These are phyloP conservation scores for Nibea albiflora DNA, from an alignment of 2,113 vertebrate species.

Conservation along the genomic window DNA sequence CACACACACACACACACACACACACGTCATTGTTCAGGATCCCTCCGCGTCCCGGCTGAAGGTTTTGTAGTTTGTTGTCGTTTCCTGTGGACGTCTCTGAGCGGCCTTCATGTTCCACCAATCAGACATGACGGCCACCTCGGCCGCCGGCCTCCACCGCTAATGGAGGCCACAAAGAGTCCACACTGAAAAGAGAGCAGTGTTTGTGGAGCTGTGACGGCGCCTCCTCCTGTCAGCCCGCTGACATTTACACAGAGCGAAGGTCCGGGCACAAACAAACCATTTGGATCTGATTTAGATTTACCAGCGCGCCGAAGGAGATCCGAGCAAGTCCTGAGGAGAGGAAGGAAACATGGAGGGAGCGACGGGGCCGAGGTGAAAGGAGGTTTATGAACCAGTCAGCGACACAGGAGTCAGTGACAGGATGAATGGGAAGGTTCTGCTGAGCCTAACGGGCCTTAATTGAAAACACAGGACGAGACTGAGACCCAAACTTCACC, in stretches of 20 bases:
- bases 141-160: constrained; percentile 27
- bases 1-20: no score
- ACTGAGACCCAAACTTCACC: neutral
- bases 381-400: neutral
- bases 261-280: constrained; percentile 43
- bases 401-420: neutral
- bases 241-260: neutral
- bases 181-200: constrained; percentile 62
- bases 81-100: constrained; percentile 49
- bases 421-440: constrained; percentile 11
- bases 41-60: no score
- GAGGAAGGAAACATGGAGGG: constrained; percentile 44
- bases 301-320: constrained; percentile 45
- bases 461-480: constrained; percentile 22
- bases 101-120: constrained; percentile 48
- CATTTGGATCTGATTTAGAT: constrained; percentile 45
- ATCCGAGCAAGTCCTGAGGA: constrained; percentile 7
- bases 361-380: constrained; percentile 2
- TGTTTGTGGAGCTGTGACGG: constrained; percentile 45
- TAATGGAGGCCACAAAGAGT: constrained; percentile 53
- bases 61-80: constrained; percentile 29
- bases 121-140: constrained; percentile 51
- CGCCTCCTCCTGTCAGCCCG: constrained; percentile 31
- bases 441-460: neutral
- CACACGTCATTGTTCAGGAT: no score